Conservation (phyloP, 2,888 invertebrate species). For the Drosophila demipolita region DNA sequence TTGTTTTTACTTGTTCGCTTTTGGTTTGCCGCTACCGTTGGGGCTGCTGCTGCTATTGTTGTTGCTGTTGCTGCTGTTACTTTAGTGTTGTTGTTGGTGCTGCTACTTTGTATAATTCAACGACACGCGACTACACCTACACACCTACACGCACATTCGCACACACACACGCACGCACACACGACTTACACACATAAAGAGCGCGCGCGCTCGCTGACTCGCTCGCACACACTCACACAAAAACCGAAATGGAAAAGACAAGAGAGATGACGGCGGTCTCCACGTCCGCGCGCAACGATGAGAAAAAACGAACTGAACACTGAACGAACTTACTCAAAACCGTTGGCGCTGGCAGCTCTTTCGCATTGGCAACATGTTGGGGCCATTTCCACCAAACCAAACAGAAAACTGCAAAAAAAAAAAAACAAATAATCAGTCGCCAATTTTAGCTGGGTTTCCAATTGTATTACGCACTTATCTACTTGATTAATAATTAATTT, state of each 20-base stretch:
- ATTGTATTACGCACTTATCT: neutral
- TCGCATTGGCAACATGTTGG: slow-evolving; percentile 56
- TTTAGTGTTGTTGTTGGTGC: slow-evolving; percentile 28
- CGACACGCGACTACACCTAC: slow-evolving; percentile 61
- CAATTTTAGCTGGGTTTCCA: neutral
- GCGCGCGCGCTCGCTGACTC: slow-evolving; percentile 31
- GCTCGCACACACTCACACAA: slow-evolving; percentile 34
- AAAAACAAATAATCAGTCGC: neutral
- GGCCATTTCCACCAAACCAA: slow-evolving; percentile 25
- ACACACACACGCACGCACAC: slow-evolving; percentile 13
- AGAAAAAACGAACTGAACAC: slow-evolving; percentile 60
- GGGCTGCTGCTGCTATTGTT: slow-evolving; percentile 43
- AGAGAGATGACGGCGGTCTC: slow-evolving; percentile 35
- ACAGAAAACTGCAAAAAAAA: neutral
- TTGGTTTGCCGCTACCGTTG: slow-evolving; percentile 64
- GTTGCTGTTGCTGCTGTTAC: slow-evolving; percentile 41
- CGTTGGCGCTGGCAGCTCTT: slow-evolving; percentile 43
- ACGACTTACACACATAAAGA: slow-evolving; percentile 17
- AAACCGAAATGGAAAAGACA: slow-evolving; percentile 42
- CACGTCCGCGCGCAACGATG: slow-evolving; percentile 54
- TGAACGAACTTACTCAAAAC: slow-evolving; percentile 29
- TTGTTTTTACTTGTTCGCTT: slow-evolving; percentile 45
- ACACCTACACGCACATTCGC: slow-evolving; percentile 32
- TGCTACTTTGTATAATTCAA: slow-evolving; percentile 46
- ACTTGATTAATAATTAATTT: neutral